These are phyloP conservation scores for Lordiphosa collinella DNA, from an alignment of 1,140 invertebrate genomes.

Conservation along the genomic window DNA sequence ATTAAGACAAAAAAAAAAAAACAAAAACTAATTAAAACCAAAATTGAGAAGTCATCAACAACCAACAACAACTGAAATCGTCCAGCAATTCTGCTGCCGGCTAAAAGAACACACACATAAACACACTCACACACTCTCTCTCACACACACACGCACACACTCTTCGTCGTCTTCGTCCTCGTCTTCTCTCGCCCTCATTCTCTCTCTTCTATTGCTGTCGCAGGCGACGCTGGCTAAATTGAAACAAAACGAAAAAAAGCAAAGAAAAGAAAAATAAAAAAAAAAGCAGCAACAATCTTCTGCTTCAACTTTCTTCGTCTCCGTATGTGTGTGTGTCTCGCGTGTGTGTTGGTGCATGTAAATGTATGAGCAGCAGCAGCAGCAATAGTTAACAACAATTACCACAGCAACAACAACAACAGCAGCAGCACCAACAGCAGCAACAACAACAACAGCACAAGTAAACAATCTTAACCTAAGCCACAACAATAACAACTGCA, in stretches of 20 bases:
- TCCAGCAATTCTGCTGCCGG: constrained; percentile 13
- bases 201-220: constrained; percentile 8
- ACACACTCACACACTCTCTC: background rate
- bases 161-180: too few relatives aligned
- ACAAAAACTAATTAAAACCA: constrained; percentile 6
- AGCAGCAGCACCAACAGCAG: constrained; percentile 36
- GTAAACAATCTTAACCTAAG: constrained; percentile 35
- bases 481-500: constrained; percentile 33
- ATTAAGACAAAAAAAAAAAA: constrained; percentile 20
- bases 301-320: constrained; percentile 50
- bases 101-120: constrained; percentile 5
- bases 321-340: constrained; percentile 52
- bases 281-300: constrained; percentile 29
- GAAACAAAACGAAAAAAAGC: constrained; percentile 20
- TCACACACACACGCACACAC: constrained; percentile 5
- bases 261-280: constrained; percentile 5
- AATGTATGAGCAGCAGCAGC: constrained; percentile 45
- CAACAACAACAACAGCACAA: constrained; percentile 23
- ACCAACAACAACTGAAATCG: background rate
- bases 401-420: constrained; percentile 20
- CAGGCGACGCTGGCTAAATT: constrained; percentile 42
- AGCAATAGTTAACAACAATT: constrained; percentile 15
- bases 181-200: background rate
- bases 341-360: constrained; percentile 53
- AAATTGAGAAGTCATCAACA: background rate